Evolutionary conservation across 2,797 vertebrate species (phyloP).

Genomic region (Sebastes hopkinsi): DNA sequence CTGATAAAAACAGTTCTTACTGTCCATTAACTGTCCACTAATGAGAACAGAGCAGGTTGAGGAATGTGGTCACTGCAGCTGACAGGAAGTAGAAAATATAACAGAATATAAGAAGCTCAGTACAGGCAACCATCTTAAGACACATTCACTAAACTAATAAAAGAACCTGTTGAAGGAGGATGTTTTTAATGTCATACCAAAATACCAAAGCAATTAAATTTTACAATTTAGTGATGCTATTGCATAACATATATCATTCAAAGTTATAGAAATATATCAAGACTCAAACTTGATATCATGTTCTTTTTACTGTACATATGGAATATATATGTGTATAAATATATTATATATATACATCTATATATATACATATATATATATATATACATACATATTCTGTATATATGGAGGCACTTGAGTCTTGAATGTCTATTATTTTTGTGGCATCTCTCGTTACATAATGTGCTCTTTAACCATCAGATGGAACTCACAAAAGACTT

Average conservation of each 20-base stretch:
- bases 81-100: neutral
- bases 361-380: too few species aligned
- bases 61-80: neutral
- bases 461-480: neutral
- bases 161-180: neutral
- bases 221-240: neutral
- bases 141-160: neutral
- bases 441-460: neutral
- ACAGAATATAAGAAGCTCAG: too few species aligned
- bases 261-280: neutral
- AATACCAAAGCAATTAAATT: neutral
- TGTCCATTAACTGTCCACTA: too few species aligned
- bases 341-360: too few species aligned
- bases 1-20: neutral
- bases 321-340: too few species aligned
- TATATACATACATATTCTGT: too few species aligned
- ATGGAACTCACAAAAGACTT: neutral
- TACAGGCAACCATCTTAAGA: neutral
- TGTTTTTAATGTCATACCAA: neutral
- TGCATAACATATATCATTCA: neutral
- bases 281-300: neutral
- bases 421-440: too few species aligned
- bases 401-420: too few species aligned
- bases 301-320: neutral
- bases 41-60: neutral